Conservation (phyloP, 2,888 invertebrate species). For the Zelleria hepariella region DNA sequence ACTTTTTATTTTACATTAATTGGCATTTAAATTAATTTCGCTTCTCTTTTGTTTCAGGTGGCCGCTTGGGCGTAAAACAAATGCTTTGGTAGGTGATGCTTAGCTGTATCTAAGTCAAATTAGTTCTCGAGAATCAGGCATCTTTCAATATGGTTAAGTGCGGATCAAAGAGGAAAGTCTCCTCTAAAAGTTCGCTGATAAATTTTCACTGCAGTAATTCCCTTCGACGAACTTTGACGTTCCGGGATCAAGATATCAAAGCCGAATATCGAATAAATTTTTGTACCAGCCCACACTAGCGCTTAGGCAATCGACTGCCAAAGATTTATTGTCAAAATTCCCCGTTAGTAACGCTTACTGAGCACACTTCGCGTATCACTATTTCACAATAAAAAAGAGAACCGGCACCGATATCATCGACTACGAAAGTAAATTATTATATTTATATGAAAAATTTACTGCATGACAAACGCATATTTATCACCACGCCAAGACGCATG, state of each 20-base stretch:
- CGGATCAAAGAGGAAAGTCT: not conserved
- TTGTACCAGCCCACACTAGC: slow-evolving; percentile 63
- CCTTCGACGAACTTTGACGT: slow-evolving; percentile 34
- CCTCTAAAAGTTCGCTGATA: slow-evolving; percentile 2
- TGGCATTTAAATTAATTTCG: slow-evolving; percentile 72
- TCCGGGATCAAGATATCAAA: slow-evolving; percentile 63
- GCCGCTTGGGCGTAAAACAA: slow-evolving; percentile 50
- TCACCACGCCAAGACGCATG: slow-evolving; percentile 50
- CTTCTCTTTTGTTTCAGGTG: slow-evolving; percentile 73
- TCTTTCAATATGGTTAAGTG: not conserved
- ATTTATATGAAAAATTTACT: slow-evolving; percentile 67
- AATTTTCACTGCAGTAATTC: slow-evolving; percentile 26
- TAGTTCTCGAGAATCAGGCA: not conserved
- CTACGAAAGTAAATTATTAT: slow-evolving; percentile 68
- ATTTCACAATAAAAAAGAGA: slow-evolving; percentile 72
- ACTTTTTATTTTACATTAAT: slow-evolving; percentile 43
- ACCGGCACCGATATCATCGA: slow-evolving; percentile 70
- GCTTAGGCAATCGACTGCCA: slow-evolving; percentile 70
- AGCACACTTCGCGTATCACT: slow-evolving; percentile 70
- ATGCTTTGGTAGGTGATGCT: slow-evolving; percentile 53
- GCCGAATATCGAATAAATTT: slow-evolving; percentile 60
- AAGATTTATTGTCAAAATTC: slow-evolving; percentile 70
- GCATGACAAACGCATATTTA: slow-evolving; percentile 64
- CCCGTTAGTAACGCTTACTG: slow-evolving; percentile 71
- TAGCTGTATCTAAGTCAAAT: slow-evolving; percentile 2